A percentile compares a stretch with the other conserved stretches of the same genome.
phyloP scores from a whole-genome alignment of 92 coral and sea anemone genomes.

The Paramuricea clavata region DNA sequence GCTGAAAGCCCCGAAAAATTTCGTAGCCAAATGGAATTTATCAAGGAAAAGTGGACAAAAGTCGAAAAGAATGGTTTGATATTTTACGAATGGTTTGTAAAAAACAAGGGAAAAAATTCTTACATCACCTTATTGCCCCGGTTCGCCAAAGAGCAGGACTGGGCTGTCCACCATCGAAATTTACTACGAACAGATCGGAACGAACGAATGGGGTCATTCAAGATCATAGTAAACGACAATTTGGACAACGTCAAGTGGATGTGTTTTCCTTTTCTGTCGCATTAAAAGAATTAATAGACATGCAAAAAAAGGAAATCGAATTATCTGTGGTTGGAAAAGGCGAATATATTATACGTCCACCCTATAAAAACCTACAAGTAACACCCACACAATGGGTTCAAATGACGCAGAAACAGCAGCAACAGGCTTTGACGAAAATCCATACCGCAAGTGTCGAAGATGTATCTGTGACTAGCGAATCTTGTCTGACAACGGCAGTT shows the following conservation, averaged over 20 bases:
- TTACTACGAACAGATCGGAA: constrained; percentile 65
- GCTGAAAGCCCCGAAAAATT: not conserved
- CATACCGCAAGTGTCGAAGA: constrained; percentile 34
- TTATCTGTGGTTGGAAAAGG: constrained; percentile 44
- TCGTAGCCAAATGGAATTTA: not conserved
- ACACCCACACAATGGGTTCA: constrained; percentile 30
- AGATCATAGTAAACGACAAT: constrained; percentile 26
- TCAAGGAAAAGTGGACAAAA: constrained; percentile 31
- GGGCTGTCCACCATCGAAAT: constrained; percentile 52
- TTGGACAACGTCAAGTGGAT: constrained; percentile 1
- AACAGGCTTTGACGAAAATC: constrained; percentile 33
- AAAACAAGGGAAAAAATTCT: constrained; percentile 23
- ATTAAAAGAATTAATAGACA: constrained; percentile 43
- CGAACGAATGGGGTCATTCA: constrained; percentile 54
- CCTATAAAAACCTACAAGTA: constrained; percentile 24
- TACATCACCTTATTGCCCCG: constrained; percentile 46
- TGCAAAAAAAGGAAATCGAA: constrained; percentile 52
- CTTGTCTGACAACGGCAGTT: constrained; percentile 25
- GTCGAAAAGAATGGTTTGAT: not conserved
- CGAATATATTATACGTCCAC: not conserved
- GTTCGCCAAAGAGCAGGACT: constrained; percentile 65
- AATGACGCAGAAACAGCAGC: constrained; percentile 51
- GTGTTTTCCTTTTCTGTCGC: constrained; percentile 38
- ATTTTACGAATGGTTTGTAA: constrained; percentile 34
- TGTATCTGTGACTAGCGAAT: not conserved